These are phyloP conservation scores for Argyrosomus japonicus DNA, from an alignment of 2,113 vertebrate species.

Conservation along the genomic window DNA sequence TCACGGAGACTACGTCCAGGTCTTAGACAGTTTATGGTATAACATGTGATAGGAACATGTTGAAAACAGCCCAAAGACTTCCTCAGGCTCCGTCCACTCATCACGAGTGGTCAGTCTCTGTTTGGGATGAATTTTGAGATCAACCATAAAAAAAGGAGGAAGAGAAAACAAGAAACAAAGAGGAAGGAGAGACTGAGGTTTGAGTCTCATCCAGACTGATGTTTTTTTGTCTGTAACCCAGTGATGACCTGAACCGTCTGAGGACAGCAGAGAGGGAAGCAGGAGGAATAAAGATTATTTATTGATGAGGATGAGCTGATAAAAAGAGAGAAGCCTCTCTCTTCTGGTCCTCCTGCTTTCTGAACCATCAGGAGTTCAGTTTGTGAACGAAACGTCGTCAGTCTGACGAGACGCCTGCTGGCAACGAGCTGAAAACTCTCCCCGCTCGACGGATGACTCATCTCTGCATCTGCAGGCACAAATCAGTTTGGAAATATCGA, in stretches of 20 bases:
- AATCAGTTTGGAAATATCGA: not conserved
- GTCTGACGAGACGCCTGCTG: not conserved
- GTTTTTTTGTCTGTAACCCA: not conserved
- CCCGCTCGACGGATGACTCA: not conserved
- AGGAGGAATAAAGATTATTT: not conserved
- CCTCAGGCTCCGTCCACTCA: too few relatives aligned
- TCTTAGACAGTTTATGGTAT: too few relatives aligned
- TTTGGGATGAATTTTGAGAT: too few relatives aligned
- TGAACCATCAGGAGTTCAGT: not conserved
- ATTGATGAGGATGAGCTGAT: not conserved
- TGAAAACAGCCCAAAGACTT: too few relatives aligned
- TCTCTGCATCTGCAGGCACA: not conserved
- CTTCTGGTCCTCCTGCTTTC: not conserved
- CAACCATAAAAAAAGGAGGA: too few relatives aligned
- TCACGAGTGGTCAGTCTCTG: too few relatives aligned
- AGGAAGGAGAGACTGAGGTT: not conserved
- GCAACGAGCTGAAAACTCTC: not conserved
- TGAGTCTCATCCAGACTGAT: constrained; percentile 5
- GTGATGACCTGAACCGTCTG: not conserved
- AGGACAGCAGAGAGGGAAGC: not conserved
- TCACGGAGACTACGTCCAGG: too few relatives aligned
- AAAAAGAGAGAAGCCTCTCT: not conserved
- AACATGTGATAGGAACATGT: too few relatives aligned
- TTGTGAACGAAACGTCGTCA: not conserved
- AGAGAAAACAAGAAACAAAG: not conserved